Base-by-base conservation (phyloP, 1,140 invertebrate genomes). In the Anastrepha obliqua region DNA sequence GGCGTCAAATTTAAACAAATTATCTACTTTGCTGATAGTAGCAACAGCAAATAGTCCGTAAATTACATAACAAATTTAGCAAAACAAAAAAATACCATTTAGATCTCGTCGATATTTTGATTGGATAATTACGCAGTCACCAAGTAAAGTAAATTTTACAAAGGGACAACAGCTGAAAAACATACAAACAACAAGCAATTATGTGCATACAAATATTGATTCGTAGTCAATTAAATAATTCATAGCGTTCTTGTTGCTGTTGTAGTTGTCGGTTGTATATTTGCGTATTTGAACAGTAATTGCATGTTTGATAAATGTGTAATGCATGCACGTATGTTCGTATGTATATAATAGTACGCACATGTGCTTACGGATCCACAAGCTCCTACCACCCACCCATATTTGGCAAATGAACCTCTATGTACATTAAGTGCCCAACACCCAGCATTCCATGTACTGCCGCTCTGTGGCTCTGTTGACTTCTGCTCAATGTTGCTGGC, bases 71-170 rank as follows among this genome's bases (percentile, higher is more conserved):
- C 29, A 29, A 44, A 74, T 7, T 29, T 29, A 51, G 13, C 13
- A 74, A 51, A 74, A 51, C 0, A 47, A 13, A 17, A 17, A 17
- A 13, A 64, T 64, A 13, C 29, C 55, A 58, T 58, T 13, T 11
- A 81, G 7, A 81, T 81, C 7, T 55, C 55, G 74, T 55, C 74
- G 47, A 81, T 81, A 74, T 55, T 51, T 81, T 81, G 44, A 81
- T 55, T 81, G 47, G 47, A 55, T 81, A 81, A 81, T 81, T 81
- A 29, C 47, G 20, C 17, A 51, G 29, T 15, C 70, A 51, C 5
- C 13, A 6, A 1, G 13, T 13, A 55, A 81, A 81, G 44, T 51
- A n/a, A 55, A 2, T 81, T 55, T 55, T 55, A 9, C 6, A 8
- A 13, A 74, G 42, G 42, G 13, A 8, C 5, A 11, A 42, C 47